Conservation (phyloP, 1,140 invertebrate species). For the Macrotrachela quadricornifera region DNA sequence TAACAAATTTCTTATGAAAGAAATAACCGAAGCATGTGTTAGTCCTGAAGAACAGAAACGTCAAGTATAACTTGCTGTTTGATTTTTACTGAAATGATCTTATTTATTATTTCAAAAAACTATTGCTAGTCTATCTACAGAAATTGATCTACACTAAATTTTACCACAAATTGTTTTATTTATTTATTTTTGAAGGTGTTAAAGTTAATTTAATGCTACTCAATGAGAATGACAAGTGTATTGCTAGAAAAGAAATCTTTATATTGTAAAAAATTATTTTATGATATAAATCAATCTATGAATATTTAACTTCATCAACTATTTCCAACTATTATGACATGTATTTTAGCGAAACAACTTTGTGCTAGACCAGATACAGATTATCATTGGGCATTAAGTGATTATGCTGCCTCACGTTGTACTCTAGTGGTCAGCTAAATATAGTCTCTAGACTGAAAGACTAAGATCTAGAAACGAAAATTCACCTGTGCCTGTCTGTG, state of each 20-base stretch:
- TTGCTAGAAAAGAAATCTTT: conserved; percentile 25
- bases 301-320: conserved; percentile 66
- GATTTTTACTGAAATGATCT: neutral
- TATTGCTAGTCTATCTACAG: conserved; percentile 70
- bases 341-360: conserved; percentile 82
- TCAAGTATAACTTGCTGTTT: conserved; percentile 38
- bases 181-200: conserved; percentile 92
- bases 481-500: too few species aligned
- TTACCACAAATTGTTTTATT: conserved; percentile 84
- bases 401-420: conserved; percentile 79
- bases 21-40: conserved; percentile 97
- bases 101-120: conserved; percentile 49
- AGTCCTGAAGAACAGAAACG: conserved; percentile 78
- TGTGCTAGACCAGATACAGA: conserved; percentile 83
- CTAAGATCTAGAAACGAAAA: too few species aligned
- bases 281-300: conserved; percentile 22
- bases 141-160: conserved; percentile 96
- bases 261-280: conserved; percentile 93
- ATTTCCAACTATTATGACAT: conserved; percentile 82
- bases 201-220: conserved; percentile 63
- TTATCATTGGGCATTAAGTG: conserved; percentile 94
- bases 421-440: conserved; percentile 64
- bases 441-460: too few species aligned
- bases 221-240: conserved; percentile 96
- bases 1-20: conserved; percentile 95